Base-by-base conservation (phyloP, 2,888 invertebrate species). In the Polia nebulosa region DNA sequence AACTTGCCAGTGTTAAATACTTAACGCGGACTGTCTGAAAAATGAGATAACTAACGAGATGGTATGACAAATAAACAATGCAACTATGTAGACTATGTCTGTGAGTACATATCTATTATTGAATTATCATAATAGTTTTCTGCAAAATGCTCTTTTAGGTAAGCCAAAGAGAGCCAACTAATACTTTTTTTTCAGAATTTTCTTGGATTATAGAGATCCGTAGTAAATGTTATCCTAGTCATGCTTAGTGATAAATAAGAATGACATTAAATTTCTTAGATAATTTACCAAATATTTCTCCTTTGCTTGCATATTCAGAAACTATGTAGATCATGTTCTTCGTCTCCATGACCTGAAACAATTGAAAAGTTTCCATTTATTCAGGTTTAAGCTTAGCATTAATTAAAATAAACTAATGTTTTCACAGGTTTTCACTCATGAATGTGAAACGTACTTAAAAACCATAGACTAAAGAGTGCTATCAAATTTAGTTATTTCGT, bases 301-400 rank as follows among this genome's bases (percentile, higher is more conserved):
- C 99, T 95, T 99, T 98, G 90, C 98, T 98, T 80, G 99, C 99
- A 92, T 99, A 99, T 94, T 99, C 99, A 72, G 99, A 99, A 81
- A 99, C 99, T 91, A 99, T 98, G 95, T 99, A 99, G 91, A 99
- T 98, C 98, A 99, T 99, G 93, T 98, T 98, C 93, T 99, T 99
- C 68, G 99, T 99, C 96, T 99, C 99, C 99, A 99, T 99, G 88
- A 99, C 99, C 99, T 99, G 95, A 44, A 96, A 96, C 88, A 88
- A 91, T 44, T n/a, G 7, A 1, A 52, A 32, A 51, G 8, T 44
- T 39, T 11, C 22, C 13, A n/a, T 63, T 44, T 9, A 53, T 44
- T 27, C 1, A 32, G 8, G 7, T 15, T 51, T 15, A 6, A 9
- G 2, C 36, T 51, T 20, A 15, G 6, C 20, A 34, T 41, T 7